Conservation (phyloP, 2,113 vertebrate genomes). For the Sciurus niger region DNA sequence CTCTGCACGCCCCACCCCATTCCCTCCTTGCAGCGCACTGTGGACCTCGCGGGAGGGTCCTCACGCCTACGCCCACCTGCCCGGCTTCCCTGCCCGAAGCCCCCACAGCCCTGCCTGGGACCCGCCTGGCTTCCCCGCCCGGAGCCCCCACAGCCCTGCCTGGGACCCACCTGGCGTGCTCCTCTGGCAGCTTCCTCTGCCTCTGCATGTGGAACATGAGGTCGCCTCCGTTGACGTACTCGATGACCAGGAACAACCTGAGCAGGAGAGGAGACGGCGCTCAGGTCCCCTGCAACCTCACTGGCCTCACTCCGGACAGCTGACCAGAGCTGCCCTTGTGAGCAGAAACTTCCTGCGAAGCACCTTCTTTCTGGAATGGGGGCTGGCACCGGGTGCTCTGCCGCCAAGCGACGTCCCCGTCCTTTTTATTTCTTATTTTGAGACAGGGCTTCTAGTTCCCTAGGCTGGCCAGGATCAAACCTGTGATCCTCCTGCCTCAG, state of each 20-base stretch:
- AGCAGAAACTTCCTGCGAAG: neutral
- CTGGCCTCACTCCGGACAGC: accelerated
- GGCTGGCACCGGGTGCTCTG: no score
- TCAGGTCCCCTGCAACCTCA: accelerated
- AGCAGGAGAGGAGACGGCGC: neutral
- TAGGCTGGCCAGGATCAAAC: no score
- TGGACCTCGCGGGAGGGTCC: no score
- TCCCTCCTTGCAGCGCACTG: no score
- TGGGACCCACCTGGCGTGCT: conserved; percentile 94
- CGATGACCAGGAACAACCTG: conserved; percentile 98
- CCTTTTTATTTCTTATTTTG: no score
- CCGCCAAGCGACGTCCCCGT: no score
- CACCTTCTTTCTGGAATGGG: no score
- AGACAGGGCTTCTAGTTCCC: neutral
- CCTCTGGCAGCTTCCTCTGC: conserved; percentile 97
- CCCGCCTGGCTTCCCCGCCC: neutral
- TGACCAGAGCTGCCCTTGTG: no score
- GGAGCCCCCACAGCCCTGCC: accelerated
- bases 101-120: no score
- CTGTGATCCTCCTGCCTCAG: no score
- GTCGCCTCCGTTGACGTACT: conserved; percentile 98
- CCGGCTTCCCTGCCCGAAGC: no score
- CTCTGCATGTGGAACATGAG: conserved; percentile 99
- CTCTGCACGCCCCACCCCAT: neutral
- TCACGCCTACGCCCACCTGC: accelerated